A percentile compares a stretch with the other conserved stretches of the same genome.
These are phyloP conservation scores for Diplazon laetatorius DNA, from an alignment of 2,888 invertebrate species.

Conservation along the genomic window DNA sequence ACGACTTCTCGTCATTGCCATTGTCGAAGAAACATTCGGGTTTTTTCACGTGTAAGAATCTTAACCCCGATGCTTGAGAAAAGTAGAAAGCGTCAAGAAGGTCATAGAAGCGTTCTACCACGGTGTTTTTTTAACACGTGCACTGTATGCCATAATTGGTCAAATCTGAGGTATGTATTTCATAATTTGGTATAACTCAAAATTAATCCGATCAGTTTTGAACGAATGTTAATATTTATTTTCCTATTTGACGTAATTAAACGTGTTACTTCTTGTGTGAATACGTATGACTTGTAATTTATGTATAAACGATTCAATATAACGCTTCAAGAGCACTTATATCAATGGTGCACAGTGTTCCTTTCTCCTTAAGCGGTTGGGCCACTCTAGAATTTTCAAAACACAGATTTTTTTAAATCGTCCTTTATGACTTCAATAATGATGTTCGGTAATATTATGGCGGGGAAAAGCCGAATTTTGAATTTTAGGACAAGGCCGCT, in stretches of 20 bases:
- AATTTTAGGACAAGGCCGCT: too few species aligned
- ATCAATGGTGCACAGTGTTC: not conserved
- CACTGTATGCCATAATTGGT: not conserved
- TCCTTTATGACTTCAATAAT: too few species aligned
- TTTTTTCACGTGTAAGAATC: slow-evolving; percentile 12
- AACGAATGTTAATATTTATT: too few species aligned
- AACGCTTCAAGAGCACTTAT: not conserved
- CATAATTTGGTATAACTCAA: not conserved
- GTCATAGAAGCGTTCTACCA: slow-evolving; percentile 5
- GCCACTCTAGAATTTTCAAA: too few species aligned
- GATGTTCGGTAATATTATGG: too few species aligned
- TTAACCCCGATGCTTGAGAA: not conserved
- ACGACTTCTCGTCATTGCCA: slow-evolving; percentile 29
- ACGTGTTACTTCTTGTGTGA: too few species aligned
- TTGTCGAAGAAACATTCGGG: slow-evolving; percentile 28
- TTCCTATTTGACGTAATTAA: too few species aligned
- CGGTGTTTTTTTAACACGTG: not conserved
- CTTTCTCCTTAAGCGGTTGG: too few species aligned
- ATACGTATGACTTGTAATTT: too few species aligned
- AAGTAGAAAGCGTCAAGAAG: slow-evolving; percentile 10
- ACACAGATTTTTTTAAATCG: too few species aligned
- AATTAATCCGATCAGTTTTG: too few species aligned
- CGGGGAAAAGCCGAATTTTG: too few species aligned
- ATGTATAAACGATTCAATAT: not conserved
- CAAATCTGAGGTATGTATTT: not conserved